A percentile compares a stretch with the other conserved stretches of the same genome.
phyloP scores from a whole-genome alignment of 2,797 vertebrate genomes.

The Chaetodon trifasciatus region DNA sequence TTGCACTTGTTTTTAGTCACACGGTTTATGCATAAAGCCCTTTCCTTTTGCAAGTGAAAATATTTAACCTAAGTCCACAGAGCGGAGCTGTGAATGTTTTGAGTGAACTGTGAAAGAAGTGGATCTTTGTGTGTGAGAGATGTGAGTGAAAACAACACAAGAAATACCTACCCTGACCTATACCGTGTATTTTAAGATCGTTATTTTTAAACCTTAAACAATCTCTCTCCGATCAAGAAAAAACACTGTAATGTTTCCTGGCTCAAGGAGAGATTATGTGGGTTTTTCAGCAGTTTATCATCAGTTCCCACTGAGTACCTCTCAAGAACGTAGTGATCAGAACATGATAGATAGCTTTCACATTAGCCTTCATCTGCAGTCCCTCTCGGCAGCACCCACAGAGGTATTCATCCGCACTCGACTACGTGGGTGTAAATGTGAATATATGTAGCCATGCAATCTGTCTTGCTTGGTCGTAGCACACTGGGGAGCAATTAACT shows the following conservation, averaged over 20 bases:
- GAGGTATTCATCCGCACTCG: conserved; percentile 60
- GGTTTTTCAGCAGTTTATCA: conserved; percentile 54
- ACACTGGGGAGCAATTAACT: conserved; percentile 74
- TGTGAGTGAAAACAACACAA: conserved; percentile 4
- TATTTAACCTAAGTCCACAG: conserved; percentile 16
- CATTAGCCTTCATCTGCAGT: conserved; percentile 56
- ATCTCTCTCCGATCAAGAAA: conserved; percentile 1
- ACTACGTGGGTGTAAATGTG: conserved; percentile 49
- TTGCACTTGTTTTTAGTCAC: conserved; percentile 50
- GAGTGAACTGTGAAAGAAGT: neutral
- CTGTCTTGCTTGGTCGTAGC: conserved; percentile 66
- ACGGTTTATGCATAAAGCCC: conserved; percentile 51
- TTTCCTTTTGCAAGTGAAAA: conserved; percentile 22
- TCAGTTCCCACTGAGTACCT: conserved; percentile 49
- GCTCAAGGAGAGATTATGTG: conserved; percentile 32
- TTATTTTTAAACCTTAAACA: conserved; percentile 39
- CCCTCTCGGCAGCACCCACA: conserved; percentile 56
- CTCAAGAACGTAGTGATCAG: conserved; percentile 66
- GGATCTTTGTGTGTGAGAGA: conserved; percentile 8
- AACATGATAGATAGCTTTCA: conserved; percentile 75
- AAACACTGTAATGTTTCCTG: conserved; percentile 1
- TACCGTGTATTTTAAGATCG: conserved; percentile 16
- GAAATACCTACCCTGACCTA: neutral
- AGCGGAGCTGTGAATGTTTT: conserved; percentile 18
- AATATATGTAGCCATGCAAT: conserved; percentile 60